Evolutionary conservation across 2,797 vertebrate species (phyloP).

Genomic region (Yasuhikotakia modesta): DNA sequence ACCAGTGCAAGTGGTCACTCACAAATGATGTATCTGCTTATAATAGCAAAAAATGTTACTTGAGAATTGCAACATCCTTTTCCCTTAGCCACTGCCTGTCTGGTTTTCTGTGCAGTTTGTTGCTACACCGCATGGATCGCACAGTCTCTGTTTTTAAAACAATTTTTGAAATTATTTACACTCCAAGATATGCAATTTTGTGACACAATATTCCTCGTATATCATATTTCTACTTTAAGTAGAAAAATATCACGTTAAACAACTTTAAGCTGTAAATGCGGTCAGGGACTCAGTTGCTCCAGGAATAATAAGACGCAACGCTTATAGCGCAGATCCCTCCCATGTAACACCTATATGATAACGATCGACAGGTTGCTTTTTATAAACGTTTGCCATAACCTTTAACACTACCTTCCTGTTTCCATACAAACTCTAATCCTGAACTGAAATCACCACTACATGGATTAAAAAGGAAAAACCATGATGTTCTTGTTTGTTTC

Average conservation of each 20-base stretch:
- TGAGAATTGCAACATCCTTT: no score
- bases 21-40: not conserved
- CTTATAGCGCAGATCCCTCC: not conserved
- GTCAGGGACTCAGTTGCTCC: constrained; percentile 1
- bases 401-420: not conserved
- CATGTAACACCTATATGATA: not conserved
- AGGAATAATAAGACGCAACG: constrained; percentile 18
- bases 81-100: no score
- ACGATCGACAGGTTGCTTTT: constrained; percentile 11
- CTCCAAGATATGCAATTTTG: not conserved
- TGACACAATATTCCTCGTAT: no score
- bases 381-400: no score
- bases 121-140: no score
- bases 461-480: not conserved
- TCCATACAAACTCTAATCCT: not conserved
- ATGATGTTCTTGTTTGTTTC: not conserved
- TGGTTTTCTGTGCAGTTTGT: no score
- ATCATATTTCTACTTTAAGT: not conserved
- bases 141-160: not conserved
- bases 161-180: not conserved
- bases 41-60: not conserved
- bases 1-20: not conserved
- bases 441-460: constrained; percentile 5
- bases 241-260: not conserved
- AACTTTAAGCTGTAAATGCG: constrained; percentile 27